Conservation (phyloP, 2,888 invertebrate species). For the Meteorus cinctellus region DNA sequence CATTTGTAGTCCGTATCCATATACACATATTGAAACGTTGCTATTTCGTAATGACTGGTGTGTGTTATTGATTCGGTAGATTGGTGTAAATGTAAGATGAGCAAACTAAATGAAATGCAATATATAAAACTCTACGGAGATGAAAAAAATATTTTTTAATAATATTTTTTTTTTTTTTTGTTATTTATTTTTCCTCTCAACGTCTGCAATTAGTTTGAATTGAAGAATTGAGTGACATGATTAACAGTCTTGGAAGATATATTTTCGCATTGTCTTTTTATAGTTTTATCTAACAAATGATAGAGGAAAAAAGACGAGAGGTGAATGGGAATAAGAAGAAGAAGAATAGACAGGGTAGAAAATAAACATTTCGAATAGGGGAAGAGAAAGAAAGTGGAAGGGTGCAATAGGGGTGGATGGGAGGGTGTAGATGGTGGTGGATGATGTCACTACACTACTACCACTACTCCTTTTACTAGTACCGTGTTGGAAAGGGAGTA, state of each 20-base stretch:
- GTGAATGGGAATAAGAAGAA: not conserved
- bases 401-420: not conserved
- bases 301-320: not conserved
- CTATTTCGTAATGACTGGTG: not conserved
- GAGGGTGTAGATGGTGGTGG: not conserved
- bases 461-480: not conserved
- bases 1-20: not conserved
- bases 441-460: not conserved
- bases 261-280: not conserved
- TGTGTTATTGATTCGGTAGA: not conserved
- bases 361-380: not conserved
- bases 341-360: not conserved
- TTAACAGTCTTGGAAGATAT: not conserved
- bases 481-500: conserved; percentile 45
- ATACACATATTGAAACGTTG: not conserved
- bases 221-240: not conserved
- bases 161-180: not conserved
- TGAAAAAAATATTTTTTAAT: not conserved
- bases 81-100: not conserved
- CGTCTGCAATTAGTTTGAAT: not conserved
- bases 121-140: not conserved
- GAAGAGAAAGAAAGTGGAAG: not conserved
- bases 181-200: too few species aligned
- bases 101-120: not conserved
- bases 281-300: not conserved